phyloP scores from a whole-genome alignment of 2,888 invertebrate species.

The Eutolmus rufibarbis region DNA sequence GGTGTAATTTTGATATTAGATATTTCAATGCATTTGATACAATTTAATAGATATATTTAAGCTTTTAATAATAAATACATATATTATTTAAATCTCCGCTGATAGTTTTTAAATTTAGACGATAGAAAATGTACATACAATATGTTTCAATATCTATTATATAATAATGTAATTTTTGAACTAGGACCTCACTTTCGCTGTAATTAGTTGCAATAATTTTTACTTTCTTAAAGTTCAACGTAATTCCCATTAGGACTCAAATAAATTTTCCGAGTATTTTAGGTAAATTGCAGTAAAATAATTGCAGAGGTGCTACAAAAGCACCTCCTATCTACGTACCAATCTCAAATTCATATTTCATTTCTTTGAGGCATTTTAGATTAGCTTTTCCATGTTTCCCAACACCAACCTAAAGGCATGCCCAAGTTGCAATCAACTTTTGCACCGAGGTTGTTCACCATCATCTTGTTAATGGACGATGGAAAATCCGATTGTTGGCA shows the following conservation, averaged over 20 bases:
- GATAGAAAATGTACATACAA: no score
- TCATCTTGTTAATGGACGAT: neutral
- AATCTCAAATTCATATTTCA: neutral
- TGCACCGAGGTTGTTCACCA: neutral
- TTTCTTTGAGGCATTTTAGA: neutral
- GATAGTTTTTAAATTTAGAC: no score
- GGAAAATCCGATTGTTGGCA: neutral
- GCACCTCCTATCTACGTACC: neutral
- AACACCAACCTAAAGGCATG: neutral
- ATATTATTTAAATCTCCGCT: no score
- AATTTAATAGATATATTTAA: neutral
- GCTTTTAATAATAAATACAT: no score
- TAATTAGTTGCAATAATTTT: neutral
- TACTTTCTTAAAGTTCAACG: neutral
- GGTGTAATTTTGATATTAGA: neutral
- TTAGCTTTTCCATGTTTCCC: neutral
- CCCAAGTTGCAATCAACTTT: neutral
- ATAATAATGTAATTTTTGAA: no score
- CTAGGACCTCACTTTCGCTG: neutral
- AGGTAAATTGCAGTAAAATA: neutral
- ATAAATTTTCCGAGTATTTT: neutral
- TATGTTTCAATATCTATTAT: no score
- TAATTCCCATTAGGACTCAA: neutral
- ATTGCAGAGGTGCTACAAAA: neutral
- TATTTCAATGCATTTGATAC: neutral